Percentiles rank a stretch among this genome's conserved stretches.
Conservation (phyloP, 2,113 vertebrate genomes). For the Prunella himalayana region DNA sequence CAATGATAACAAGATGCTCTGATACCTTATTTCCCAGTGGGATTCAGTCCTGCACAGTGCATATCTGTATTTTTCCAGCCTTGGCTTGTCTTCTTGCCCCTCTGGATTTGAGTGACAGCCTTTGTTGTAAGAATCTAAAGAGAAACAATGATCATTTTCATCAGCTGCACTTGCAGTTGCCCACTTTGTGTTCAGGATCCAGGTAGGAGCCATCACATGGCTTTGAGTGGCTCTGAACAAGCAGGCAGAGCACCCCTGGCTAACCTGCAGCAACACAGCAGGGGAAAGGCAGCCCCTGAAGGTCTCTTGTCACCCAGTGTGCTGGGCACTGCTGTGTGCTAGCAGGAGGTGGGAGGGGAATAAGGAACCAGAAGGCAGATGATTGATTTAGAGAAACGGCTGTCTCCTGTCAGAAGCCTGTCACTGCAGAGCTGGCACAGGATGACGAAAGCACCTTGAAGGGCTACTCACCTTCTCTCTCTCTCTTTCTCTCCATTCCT, state of each 20-base stretch:
- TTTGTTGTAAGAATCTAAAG: not conserved
- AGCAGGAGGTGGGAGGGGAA: slow-evolving; percentile 4
- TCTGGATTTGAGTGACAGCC: slow-evolving; percentile 1
- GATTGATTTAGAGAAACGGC: slow-evolving; percentile 7
- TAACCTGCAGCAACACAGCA: not conserved
- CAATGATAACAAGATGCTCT: slow-evolving; percentile 12
- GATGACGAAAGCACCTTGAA: not conserved
- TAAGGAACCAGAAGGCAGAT: not conserved
- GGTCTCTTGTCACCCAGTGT: not conserved
- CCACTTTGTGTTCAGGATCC: not conserved
- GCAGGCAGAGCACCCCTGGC: not conserved
- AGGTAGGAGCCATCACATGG: not conserved
- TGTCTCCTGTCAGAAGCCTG: slow-evolving; percentile 22
- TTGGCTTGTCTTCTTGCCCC: not conserved
- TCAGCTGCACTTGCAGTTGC: not conserved
- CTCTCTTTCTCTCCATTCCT: not conserved
- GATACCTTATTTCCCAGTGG: slow-evolving; percentile 17
- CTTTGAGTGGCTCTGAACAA: not conserved
- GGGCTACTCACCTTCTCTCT: not conserved
- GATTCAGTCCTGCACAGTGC: not conserved
- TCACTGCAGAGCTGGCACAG: slow-evolving; percentile 7
- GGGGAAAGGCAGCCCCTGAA: not conserved
- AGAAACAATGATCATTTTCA: not conserved
- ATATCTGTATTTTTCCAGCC: slow-evolving; percentile 14
- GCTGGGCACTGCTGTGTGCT: not conserved